A percentile compares a stretch with the other conserved stretches of the same genome.
These are phyloP conservation scores for Paedocypris micromegethes DNA, from an alignment of 2,797 vertebrate genomes.

Conservation along the genomic window DNA sequence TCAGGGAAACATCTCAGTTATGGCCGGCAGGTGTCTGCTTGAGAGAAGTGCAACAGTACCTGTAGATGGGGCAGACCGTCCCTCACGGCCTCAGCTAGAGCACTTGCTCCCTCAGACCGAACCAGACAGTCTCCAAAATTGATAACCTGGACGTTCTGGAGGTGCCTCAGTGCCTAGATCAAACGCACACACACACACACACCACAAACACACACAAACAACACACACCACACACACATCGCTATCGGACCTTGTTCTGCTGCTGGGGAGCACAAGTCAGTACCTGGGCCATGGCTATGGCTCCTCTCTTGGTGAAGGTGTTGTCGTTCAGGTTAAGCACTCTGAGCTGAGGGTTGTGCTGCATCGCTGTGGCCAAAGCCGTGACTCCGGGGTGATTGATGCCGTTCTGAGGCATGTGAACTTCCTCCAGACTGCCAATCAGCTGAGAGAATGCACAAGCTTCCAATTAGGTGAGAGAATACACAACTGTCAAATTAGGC, in stretches of 20 bases:
- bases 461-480: too few species aligned
- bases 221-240: not conserved
- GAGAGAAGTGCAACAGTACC: slow-evolving; percentile 59
- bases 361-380: slow-evolving; percentile 83
- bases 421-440: slow-evolving; percentile 91
- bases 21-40: too few species aligned
- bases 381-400: slow-evolving; percentile 90
- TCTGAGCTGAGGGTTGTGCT: slow-evolving; percentile 79
- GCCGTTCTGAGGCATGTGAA: slow-evolving; percentile 97
- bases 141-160: slow-evolving; percentile 84
- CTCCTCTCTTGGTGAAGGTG: slow-evolving; percentile 94
- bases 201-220: slow-evolving; percentile 5
- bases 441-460: slow-evolving; percentile 61
- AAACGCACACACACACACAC: slow-evolving; percentile 3
- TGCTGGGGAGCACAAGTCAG: not conserved
- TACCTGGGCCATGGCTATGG: slow-evolving; percentile 91
- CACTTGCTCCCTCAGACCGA: slow-evolving; percentile 84
- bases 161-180: slow-evolving; percentile 79
- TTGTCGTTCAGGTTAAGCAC: slow-evolving; percentile 97
- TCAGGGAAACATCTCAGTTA: not conserved
- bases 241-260: too few species aligned
- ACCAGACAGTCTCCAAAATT: slow-evolving; percentile 98
- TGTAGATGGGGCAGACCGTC: slow-evolving; percentile 87
- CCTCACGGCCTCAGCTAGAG: slow-evolving; percentile 81
- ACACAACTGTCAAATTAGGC: not conserved